Evolutionary conservation across 2,797 vertebrate species (phyloP).

Genomic region (Natrix natrix): DNA sequence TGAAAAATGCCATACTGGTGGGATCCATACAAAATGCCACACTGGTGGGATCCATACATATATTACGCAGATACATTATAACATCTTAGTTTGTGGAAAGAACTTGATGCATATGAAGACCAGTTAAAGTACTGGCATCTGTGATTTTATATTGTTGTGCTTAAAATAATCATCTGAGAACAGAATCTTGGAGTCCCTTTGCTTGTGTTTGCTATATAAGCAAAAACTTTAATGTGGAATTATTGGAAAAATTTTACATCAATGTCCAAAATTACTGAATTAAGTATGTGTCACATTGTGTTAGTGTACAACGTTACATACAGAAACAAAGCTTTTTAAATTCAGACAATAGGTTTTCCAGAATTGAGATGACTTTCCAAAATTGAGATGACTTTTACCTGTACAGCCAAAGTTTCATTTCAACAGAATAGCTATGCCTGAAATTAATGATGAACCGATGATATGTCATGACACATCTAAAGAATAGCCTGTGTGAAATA

Average conservation of each 20-base stretch:
- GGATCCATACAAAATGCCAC: not conserved
- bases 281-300: constrained; percentile 9
- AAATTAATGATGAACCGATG: not conserved
- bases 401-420: not conserved
- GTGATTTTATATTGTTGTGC: constrained; percentile 41
- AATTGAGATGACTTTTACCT: not conserved
- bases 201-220: constrained; percentile 16
- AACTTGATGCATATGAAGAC: not conserved
- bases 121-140: not conserved
- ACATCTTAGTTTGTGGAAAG: not conserved
- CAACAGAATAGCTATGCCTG: not conserved
- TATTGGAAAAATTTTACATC: not conserved
- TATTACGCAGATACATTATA: not conserved
- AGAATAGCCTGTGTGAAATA: not conserved
- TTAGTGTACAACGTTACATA: constrained; percentile 46
- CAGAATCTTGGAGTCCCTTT: constrained; percentile 21
- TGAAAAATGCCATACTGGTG: not conserved
- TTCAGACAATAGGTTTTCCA: constrained; percentile 42
- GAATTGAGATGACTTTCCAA: not conserved
- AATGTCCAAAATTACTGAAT: not conserved
- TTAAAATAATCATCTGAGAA: constrained; percentile 42
- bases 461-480: not conserved
- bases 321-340: constrained; percentile 38
- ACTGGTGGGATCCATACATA: not conserved
- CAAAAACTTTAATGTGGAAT: not conserved